Conservation (phyloP, 2,113 vertebrate genomes). For the Crotophaga sulcirostris region DNA sequence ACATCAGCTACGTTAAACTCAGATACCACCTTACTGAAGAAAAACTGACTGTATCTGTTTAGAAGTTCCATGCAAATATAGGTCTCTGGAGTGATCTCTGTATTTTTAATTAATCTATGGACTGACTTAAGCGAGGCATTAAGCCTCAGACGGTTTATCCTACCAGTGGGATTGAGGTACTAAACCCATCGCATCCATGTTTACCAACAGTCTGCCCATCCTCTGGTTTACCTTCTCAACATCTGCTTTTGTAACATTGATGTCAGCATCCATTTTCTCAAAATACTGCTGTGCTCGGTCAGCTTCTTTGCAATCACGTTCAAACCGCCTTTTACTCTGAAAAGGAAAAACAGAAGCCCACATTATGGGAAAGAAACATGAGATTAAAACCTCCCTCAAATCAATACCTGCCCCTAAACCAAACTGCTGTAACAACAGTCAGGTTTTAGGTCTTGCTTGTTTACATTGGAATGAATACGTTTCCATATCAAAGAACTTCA, state of each 20-base stretch:
- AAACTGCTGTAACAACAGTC: neutral
- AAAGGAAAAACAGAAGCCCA: neutral
- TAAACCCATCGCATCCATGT: neutral
- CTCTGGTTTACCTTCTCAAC: constrained; percentile 89
- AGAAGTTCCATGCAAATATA: neutral
- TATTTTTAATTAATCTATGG: neutral
- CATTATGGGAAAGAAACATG: neutral
- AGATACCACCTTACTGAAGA: neutral
- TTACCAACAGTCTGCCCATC: neutral
- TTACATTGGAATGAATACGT: neutral
- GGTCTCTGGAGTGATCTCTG: neutral
- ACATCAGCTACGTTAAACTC: neutral
- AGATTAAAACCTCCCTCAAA: neutral
- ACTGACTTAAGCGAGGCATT: neutral
- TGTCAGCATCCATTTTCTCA: constrained; percentile 97
- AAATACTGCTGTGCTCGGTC: constrained; percentile 95
- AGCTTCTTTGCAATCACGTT: constrained; percentile 95
- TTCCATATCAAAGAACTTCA: neutral
- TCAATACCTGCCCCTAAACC: neutral
- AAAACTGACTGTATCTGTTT: neutral
- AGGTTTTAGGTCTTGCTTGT: neutral
- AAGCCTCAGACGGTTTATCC: neutral
- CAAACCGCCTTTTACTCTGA: constrained; percentile 90
- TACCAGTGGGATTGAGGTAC: neutral
- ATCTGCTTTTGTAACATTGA: constrained; percentile 98